Conservation (phyloP, 2,888 invertebrate genomes). For the Eupithecia abbreviata region DNA sequence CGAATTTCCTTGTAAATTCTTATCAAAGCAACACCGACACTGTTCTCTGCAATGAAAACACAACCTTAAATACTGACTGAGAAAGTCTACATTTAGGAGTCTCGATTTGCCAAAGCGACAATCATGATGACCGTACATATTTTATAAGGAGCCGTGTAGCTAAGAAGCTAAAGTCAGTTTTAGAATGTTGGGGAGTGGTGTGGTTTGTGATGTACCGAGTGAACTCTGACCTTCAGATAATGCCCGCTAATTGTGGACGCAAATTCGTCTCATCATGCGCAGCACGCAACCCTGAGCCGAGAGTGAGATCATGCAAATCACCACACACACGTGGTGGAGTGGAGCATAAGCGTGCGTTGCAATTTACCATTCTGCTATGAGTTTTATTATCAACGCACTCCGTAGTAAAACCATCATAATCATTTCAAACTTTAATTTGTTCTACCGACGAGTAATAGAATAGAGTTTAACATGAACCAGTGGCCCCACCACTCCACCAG, state of each 20-base stretch:
- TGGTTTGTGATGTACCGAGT: slow-evolving; percentile 52
- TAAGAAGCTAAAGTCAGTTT: slow-evolving; percentile 44
- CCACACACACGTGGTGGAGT: slow-evolving; percentile 12
- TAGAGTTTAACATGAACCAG: neutral
- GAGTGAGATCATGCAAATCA: slow-evolving; percentile 38
- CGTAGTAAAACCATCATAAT: neutral
- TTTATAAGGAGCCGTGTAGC: slow-evolving; percentile 44
- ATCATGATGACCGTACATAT: slow-evolving; percentile 28
- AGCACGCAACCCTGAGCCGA: slow-evolving; percentile 42
- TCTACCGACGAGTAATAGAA: neutral
- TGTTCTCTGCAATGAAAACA: slow-evolving; percentile 40
- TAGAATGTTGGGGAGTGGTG: slow-evolving; percentile 29
- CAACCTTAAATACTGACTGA: slow-evolving; percentile 40
- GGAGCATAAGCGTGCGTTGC: neutral
- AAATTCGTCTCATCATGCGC: slow-evolving; percentile 67
- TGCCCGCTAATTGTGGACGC: slow-evolving; percentile 72
- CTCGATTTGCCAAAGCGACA: slow-evolving; percentile 30
- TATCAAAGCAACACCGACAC: slow-evolving; percentile 66
- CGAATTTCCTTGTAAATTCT: slow-evolving; percentile 66
- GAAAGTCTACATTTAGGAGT: slow-evolving; percentile 45
- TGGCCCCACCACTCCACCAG: neutral
- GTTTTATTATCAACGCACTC: neutral
- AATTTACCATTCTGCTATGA: neutral
- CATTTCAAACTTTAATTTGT: neutral
- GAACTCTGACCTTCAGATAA: slow-evolving; percentile 72